Evolutionary conservation across 2,113 vertebrate species (phyloP), one percentile per base, ranked within the genome.

Genomic region (Xiphias gladius): DNA sequence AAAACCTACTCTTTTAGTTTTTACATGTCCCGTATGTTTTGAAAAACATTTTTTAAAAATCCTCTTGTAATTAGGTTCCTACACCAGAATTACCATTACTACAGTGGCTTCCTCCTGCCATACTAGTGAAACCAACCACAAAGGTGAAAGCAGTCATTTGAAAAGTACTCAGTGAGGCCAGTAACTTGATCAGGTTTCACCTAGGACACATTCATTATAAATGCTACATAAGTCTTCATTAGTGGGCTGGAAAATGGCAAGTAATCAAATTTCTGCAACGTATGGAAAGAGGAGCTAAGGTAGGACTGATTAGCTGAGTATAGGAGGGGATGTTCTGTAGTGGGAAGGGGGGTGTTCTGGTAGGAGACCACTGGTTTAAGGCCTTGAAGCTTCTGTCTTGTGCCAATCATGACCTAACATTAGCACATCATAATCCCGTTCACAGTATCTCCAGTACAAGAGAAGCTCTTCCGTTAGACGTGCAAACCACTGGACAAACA

Each of bases 191-290:
- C 91, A 80, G 62, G 89, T 93, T 93, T 90, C 91, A 87, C 67
- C 88, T 64, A 70, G 86, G 79, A 92, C 87, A 88, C 91, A 88
- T 91, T 94, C 84, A 88, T 94, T 93, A 89, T 81, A 82, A 90
- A 88, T 83, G 87, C 91, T 50, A 79, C 90, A 80, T 92, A 89
- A 86, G 88, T 93, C 88, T 91, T 85, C 90, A 90, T 94, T 94
- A 95, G 95, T 94, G 94, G 94, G 87, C 88, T 93, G 90, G 92
- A 92, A 95, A 95, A 94, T 86, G 74, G 87, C 80, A 86, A 82
- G 92, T 94, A 90, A 94, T 95, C 93, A 93, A 91, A 93, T 94
- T 82, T 80, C 84, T 83, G 79, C 86, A 85, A 88, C 81, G 70
- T 93, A 93, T 86, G 89, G 91, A 91, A 86, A 85, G 75, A 85